phyloP scores from a whole-genome alignment of 2,113 vertebrate species.

The Blennius ocellaris region DNA sequence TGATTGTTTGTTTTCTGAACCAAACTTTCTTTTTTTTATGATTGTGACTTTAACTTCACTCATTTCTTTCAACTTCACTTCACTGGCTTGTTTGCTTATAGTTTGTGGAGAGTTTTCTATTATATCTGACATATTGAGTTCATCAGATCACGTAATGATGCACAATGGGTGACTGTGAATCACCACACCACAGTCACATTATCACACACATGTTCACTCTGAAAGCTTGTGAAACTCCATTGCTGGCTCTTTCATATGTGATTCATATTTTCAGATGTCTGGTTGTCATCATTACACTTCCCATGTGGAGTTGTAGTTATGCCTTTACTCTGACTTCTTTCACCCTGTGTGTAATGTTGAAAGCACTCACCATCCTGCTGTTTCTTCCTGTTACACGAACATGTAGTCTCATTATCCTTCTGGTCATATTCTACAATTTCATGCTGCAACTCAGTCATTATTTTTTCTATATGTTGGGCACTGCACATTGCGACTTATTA shows the following conservation, averaged over 20 bases:
- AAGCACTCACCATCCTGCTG: neutral
- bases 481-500: neutral
- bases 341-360: constrained; percentile 8
- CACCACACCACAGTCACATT: constrained; percentile 22
- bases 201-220: constrained; percentile 15
- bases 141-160: constrained; percentile 60
- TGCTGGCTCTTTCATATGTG: constrained; percentile 34
- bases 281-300: constrained; percentile 35
- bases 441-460: neutral
- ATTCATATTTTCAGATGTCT: constrained; percentile 50
- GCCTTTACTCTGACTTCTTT: constrained; percentile 8
- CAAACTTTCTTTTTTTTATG: neutral
- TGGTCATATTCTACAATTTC: neutral
- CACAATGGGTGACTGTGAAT: constrained; percentile 49
- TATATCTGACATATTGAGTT: constrained; percentile 62
- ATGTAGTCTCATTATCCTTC: neutral
- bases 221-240: constrained; percentile 30
- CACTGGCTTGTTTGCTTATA: constrained; percentile 15
- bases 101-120: constrained; percentile 35
- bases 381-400: neutral
- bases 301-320: constrained; percentile 3
- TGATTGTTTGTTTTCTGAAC: neutral
- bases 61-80: constrained; percentile 1
- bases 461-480: neutral
- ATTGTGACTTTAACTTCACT: constrained; percentile 25